Percentiles rank a stretch among this genome's conserved stretches.
These are phyloP conservation scores for Machimus rusticus DNA, from an alignment of 2,888 invertebrate genomes.

Conservation along the genomic window DNA sequence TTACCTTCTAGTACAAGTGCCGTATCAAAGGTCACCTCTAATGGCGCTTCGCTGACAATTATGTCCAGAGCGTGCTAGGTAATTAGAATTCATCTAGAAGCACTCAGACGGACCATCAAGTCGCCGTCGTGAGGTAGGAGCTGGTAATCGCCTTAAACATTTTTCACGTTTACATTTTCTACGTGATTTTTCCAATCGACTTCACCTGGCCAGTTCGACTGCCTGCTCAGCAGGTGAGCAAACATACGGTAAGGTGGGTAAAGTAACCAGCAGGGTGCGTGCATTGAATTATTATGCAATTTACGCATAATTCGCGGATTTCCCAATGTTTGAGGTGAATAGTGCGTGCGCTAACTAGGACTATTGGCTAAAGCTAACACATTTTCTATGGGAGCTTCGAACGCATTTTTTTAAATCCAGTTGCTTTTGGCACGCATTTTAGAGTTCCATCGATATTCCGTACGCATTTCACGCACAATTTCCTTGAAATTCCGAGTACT, in stretches of 20 bases:
- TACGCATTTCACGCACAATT: neutral
- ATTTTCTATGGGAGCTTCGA: neutral
- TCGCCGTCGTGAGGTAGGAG: neutral
- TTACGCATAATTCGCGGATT: neutral
- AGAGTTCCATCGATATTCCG: neutral
- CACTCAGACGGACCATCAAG: neutral
- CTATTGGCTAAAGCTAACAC: neutral
- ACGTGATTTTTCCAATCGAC: neutral
- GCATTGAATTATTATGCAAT: slow-evolving; percentile 20
- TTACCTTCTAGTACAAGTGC: neutral
- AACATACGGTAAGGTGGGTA: neutral
- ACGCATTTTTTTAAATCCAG: neutral
- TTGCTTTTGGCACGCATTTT: neutral
- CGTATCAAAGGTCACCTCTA: slow-evolving; percentile 10
- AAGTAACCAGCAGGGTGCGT: neutral
- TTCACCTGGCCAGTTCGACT: neutral
- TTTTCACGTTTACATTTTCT: neutral
- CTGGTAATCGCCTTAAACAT: neutral
- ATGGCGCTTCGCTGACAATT: neutral
- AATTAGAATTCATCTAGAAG: slow-evolving; percentile 23
- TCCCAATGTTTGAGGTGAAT: neutral
- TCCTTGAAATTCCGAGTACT: neutral
- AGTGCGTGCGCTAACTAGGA: neutral
- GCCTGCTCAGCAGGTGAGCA: neutral
- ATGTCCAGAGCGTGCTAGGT: neutral